A percentile compares a stretch with the other conserved stretches of the same genome.
Evolutionary conservation across 2,888 invertebrate species (phyloP).

Genomic region (Hanleya hanleyi): DNA sequence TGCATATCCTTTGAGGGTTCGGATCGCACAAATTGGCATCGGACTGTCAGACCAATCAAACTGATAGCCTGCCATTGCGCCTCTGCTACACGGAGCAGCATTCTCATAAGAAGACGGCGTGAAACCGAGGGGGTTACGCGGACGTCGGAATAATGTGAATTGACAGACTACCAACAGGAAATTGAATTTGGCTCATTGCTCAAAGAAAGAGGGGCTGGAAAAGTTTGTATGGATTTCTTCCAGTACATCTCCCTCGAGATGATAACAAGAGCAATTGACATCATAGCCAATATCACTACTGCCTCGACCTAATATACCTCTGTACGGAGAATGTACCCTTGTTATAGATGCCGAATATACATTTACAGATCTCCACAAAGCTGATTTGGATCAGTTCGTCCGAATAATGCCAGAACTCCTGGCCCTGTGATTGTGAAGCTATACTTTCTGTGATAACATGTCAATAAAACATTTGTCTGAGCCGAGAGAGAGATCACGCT

Average conservation of each 20-base stretch:
- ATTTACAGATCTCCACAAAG: neutral
- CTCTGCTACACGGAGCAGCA: neutral
- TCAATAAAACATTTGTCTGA: neutral
- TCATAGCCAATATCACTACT: neutral
- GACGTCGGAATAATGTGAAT: neutral
- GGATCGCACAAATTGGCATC: neutral
- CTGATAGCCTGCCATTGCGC: neutral
- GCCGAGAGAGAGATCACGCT: too few species aligned
- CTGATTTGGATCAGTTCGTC: neutral
- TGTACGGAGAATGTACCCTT: neutral
- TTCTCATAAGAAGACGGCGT: neutral
- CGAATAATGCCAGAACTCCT: neutral
- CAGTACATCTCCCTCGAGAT: neutral
- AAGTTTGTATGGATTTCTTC: slow-evolving; percentile 7
- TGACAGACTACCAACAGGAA: slow-evolving; percentile 1
- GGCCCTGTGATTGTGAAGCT: too few species aligned
- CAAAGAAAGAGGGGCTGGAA: neutral
- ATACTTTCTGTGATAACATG: neutral
- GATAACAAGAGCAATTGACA: neutral
- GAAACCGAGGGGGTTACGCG: neutral
- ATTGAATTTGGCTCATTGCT: slow-evolving; percentile 8
- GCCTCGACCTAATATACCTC: neutral
- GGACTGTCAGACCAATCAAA: slow-evolving; percentile 5
- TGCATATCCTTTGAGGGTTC: neutral
- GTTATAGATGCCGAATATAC: too few species aligned